These are phyloP conservation scores for Tupiocoris notatus DNA, from an alignment of 2,888 invertebrate species.

Conservation along the genomic window DNA sequence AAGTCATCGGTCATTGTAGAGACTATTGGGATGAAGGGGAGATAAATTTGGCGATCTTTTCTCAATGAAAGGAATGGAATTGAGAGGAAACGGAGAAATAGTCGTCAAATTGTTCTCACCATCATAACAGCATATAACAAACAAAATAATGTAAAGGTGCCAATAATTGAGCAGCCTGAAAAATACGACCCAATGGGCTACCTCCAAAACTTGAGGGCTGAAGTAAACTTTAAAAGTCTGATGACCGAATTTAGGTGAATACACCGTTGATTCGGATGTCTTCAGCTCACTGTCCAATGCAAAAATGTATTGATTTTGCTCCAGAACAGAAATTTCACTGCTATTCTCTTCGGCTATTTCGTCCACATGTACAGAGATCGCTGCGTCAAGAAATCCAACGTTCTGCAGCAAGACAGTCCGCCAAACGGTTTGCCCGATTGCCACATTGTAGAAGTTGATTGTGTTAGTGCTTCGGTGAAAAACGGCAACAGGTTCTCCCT, in stretches of 20 bases:
- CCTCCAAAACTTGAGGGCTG: conserved; percentile 13
- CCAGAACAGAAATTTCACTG: not conserved
- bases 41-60: too few relatives aligned
- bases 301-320: not conserved
- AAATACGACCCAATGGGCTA: not conserved
- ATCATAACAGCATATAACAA: too few relatives aligned
- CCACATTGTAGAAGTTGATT: conserved; percentile 25
- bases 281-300: conserved; percentile 7
- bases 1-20: too few relatives aligned
- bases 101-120: too few relatives aligned
- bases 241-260: conserved; percentile 6
- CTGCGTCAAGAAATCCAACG: conserved; percentile 18
- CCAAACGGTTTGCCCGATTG: conserved; percentile 1
- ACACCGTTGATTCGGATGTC: not conserved
- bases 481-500: conserved; percentile 22
- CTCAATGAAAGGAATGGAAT: too few relatives aligned
- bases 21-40: too few relatives aligned
- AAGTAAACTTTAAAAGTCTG: conserved; percentile 6
- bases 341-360: conserved; percentile 2
- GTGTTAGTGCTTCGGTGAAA: conserved; percentile 15
- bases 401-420: conserved; percentile 3
- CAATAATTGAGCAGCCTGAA: not conserved
- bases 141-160: too few relatives aligned
- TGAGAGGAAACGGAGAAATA: too few relatives aligned
- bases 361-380: not conserved